Evolutionary conservation across 1,140 invertebrate species (phyloP).

Genomic region (Drosophila cardini): DNA sequence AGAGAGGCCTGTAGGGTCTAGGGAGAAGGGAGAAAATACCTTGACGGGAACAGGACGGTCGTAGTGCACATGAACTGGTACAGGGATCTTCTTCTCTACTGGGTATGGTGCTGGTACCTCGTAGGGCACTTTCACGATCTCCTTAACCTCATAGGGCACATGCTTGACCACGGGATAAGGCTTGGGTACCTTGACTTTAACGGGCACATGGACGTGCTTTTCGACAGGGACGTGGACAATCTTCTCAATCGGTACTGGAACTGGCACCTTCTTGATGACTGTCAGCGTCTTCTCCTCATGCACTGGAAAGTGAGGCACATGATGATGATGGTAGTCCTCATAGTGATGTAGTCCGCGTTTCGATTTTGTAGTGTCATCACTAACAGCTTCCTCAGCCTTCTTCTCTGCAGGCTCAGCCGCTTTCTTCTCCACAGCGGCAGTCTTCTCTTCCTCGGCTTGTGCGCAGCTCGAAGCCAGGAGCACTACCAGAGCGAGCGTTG

Average conservation of each 20-base stretch:
- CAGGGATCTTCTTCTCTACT: constrained; percentile 87
- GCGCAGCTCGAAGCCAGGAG: constrained; percentile 83
- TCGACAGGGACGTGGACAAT: constrained; percentile 86
- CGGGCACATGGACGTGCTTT: constrained; percentile 86
- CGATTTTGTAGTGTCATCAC: constrained; percentile 87
- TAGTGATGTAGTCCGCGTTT: constrained; percentile 88
- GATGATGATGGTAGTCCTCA: constrained; percentile 84
- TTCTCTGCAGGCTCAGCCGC: constrained; percentile 77
- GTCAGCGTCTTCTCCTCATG: constrained; percentile 90
- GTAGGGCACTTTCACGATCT: constrained; percentile 87
- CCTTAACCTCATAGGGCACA: constrained; percentile 88
- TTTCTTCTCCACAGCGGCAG: constrained; percentile 85
- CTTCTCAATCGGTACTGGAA: constrained; percentile 88
- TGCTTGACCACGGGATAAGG: constrained; percentile 88
- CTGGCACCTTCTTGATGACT: constrained; percentile 89
- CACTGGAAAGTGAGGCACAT: constrained; percentile 72
- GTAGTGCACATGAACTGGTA: constrained; percentile 87
- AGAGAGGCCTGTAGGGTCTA: too few relatives aligned
- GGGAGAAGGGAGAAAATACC: constrained; percentile 24
- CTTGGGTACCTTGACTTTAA: constrained; percentile 87
- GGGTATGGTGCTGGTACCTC: constrained; percentile 88
- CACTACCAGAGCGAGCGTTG: constrained; percentile 85
- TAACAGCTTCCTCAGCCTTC: constrained; percentile 84
- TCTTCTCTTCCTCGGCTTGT: constrained; percentile 78
- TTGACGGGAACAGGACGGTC: constrained; percentile 88